Percentiles rank a stretch among this genome's conserved stretches.
Evolutionary conservation across 2,797 vertebrate genomes (phyloP).

Genomic region (Scarus forsteni): DNA sequence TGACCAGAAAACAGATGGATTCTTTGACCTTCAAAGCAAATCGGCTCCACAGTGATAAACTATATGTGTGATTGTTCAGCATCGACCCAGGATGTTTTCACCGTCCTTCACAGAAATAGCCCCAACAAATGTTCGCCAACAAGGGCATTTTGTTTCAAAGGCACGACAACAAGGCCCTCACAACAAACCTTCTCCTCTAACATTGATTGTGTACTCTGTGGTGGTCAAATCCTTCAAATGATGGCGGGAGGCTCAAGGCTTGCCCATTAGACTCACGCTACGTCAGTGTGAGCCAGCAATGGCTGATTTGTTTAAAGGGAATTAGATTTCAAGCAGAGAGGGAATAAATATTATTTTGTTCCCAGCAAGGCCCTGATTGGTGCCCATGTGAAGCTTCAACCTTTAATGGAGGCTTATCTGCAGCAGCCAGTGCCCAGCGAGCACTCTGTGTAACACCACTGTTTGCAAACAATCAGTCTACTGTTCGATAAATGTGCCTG

Average conservation of each 20-base stretch:
- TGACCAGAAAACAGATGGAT: conserved; percentile 75
- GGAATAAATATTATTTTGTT: conserved; percentile 61
- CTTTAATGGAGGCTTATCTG: conserved; percentile 65
- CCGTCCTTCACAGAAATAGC: conserved; percentile 69
- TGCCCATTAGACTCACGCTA: conserved; percentile 48
- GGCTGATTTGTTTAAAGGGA: conserved; percentile 48
- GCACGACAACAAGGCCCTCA: conserved; percentile 32
- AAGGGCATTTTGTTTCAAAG: conserved; percentile 44
- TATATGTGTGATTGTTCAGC: conserved; percentile 37
- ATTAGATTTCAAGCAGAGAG: conserved; percentile 62
- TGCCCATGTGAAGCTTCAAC: conserved; percentile 49
- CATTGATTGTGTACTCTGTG: conserved; percentile 53
- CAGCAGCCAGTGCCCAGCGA: conserved; percentile 52
- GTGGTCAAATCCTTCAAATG: conserved; percentile 50
- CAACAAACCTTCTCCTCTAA: conserved; percentile 32
- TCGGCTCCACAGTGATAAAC: conserved; percentile 54
- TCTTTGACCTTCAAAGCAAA: conserved; percentile 72
- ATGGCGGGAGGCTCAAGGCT: conserved; percentile 35
- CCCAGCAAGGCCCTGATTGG: conserved; percentile 56
- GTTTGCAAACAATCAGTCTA: conserved; percentile 75
- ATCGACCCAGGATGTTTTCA: conserved; percentile 53
- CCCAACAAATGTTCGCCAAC: conserved; percentile 19
- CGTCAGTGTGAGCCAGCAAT: conserved; percentile 7
- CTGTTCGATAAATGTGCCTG: conserved; percentile 79
- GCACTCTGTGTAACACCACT: conserved; percentile 63